Evolutionary conservation across 2,888 invertebrate species (phyloP), one percentile per base, ranked within the genome.

Genomic region (Chesias legatella): DNA sequence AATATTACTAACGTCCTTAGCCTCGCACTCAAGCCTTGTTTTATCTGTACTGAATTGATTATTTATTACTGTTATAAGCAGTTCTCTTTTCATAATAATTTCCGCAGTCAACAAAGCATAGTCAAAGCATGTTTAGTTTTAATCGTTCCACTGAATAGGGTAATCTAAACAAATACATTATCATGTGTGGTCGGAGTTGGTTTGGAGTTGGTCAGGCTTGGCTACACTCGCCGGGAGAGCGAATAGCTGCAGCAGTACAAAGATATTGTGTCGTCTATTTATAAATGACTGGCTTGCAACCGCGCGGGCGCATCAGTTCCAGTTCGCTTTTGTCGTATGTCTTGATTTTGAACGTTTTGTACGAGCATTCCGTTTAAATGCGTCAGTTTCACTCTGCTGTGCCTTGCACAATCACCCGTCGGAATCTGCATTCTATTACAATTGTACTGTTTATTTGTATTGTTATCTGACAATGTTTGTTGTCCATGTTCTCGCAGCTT

Each of bases 181-280:
- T 54, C 56, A 55, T 56, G 56, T 56, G 57, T 39, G 45, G 13
- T 34, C 58, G 47, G 58, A 56, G 58, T 57, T 65, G 60, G 57
- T 59, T 69, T 53, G 51, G 63, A 67, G 63, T 67, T 70, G 70
- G 58, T 67, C 74, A 79, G 75, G 73, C 68, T 63, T 69, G 65
- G 65, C 67, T 40, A 76, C 79, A 73, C 77, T 76, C 73, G 60
- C 75, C 69, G 81, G 85, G 86, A 84, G 85, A 84, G 81, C 75
- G 67, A 61, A 63, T 58, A 59, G 61, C 69, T 48, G 60, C 51
- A 73, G 69, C 71, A 66, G 59, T 63, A 73, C 73, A 72, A 72
- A 75, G 73, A 74, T 83, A 80, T 84, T 79, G 79, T 74, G 79
- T 73, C 73, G 67, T 77, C 83, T 86, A 86, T 86, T 84, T 82